These are phyloP conservation scores for Monomorium pharaonis DNA, from an alignment of 1,140 invertebrate species.

Conservation along the genomic window DNA sequence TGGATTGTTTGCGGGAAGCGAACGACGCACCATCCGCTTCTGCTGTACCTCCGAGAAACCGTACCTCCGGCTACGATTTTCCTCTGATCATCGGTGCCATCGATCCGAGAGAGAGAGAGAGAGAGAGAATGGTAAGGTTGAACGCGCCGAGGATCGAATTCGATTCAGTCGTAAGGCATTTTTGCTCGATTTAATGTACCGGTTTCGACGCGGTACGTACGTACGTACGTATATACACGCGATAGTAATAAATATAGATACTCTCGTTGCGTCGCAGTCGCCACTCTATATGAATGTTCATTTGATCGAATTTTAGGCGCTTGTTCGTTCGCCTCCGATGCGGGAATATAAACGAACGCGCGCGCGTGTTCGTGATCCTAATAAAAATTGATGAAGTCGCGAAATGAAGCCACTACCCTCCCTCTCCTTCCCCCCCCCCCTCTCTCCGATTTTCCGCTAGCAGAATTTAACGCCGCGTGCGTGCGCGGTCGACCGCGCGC, in stretches of 20 bases:
- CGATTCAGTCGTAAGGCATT: slow-evolving; percentile 8
- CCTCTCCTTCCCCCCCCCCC: too few species aligned
- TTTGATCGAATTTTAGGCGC: slow-evolving; percentile 46
- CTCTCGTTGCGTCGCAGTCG: slow-evolving; percentile 1
- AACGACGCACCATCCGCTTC: slow-evolving; percentile 19
- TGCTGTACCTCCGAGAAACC: slow-evolving; percentile 11
- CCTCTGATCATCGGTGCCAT: slow-evolving; percentile 64
- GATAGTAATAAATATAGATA: background rate
- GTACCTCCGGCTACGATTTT: slow-evolving; percentile 62
- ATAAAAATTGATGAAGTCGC: slow-evolving; percentile 56
- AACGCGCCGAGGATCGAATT: background rate
- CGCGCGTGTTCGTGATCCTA: slow-evolving; percentile 9
- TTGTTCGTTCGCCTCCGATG: slow-evolving; percentile 15
- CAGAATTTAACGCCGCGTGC: background rate
- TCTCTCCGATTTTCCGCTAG: too few species aligned
- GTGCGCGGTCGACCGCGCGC: background rate
- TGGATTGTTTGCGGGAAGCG: slow-evolving; percentile 71
- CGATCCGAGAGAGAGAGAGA: too few species aligned
- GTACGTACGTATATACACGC: too few species aligned
- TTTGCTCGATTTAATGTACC: background rate
- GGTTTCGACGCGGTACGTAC: background rate
- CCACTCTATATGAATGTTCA: slow-evolving; percentile 33
- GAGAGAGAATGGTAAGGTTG: slow-evolving; percentile 7
- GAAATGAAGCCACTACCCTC: slow-evolving; percentile 41
- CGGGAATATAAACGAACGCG: slow-evolving; percentile 3